A percentile compares a stretch with the other conserved stretches of the same genome.
Evolutionary conservation across 2,113 vertebrate species (phyloP).

Genomic region (Talpa occidentalis): DNA sequence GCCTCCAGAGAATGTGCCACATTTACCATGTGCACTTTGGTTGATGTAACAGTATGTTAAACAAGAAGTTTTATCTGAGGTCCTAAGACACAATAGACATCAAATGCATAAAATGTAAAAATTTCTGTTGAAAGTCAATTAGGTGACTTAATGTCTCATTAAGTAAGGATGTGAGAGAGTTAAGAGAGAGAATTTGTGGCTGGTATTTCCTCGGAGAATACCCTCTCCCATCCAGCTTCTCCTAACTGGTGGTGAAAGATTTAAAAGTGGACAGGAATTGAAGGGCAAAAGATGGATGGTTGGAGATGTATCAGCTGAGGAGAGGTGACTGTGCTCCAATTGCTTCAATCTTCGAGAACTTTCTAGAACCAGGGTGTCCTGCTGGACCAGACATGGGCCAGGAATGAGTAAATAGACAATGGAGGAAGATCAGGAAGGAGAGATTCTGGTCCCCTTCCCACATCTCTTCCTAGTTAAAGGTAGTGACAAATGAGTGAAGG

Average conservation of each 20-base stretch:
- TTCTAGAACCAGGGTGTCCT: not conserved
- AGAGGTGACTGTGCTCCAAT: not conserved
- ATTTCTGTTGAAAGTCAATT: not conserved
- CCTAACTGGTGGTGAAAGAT: not conserved
- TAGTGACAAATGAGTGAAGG: not conserved
- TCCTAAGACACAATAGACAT: not conserved
- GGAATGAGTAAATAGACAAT: not conserved
- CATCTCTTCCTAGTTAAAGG: not conserved
- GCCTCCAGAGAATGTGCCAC: not conserved
- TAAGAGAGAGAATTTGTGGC: not conserved
- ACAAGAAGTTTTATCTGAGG: not conserved
- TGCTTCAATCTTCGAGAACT: not conserved
- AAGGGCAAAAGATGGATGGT: not conserved
- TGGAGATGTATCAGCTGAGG: not conserved
- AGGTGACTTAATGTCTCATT: not conserved
- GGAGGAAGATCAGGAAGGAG: not conserved
- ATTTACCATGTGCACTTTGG: not conserved
- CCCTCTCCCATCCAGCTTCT: not conserved
- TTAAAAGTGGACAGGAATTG: not conserved
- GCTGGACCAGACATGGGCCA: not conserved
- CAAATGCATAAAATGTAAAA: not conserved
- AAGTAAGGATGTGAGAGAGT: not conserved
- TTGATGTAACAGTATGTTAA: slow-evolving; percentile 11
- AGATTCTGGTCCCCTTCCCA: not conserved
- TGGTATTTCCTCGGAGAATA: not conserved